These are phyloP conservation scores for Conus canariensis DNA, from an alignment of 2,888 invertebrate genomes.

Conservation along the genomic window DNA sequence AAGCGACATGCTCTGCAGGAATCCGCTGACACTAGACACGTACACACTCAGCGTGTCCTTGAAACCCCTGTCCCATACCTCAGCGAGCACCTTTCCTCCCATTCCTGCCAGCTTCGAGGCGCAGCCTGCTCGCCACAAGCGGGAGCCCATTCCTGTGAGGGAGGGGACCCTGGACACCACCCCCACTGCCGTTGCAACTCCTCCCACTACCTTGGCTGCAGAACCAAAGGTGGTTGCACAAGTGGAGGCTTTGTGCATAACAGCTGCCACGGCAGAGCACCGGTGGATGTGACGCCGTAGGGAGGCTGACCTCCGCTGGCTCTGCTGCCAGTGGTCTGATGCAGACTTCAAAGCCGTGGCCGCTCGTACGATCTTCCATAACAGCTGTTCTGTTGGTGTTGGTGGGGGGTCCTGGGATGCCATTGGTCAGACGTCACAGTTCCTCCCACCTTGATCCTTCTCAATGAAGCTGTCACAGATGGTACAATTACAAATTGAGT, in stretches of 20 bases:
- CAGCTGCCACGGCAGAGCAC: background rate
- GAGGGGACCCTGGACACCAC: conserved; percentile 24
- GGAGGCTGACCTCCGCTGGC: conserved; percentile 19
- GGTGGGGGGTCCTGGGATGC: background rate
- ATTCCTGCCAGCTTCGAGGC: conserved; percentile 28
- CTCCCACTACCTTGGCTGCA: conserved; percentile 32
- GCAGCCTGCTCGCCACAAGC: conserved; percentile 25
- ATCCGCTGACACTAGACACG: background rate
- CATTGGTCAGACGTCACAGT: background rate
- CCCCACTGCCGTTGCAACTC: conserved; percentile 15
- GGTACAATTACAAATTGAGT: no score
- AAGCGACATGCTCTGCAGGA: conserved; percentile 27
- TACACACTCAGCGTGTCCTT: conserved; percentile 24
- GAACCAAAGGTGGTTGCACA: conserved; percentile 5
- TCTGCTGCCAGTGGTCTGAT: conserved; percentile 14
- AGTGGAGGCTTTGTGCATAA: background rate
- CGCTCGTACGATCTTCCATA: conserved; percentile 36
- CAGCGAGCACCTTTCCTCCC: conserved; percentile 10
- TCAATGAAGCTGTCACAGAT: background rate
- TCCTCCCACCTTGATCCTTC: background rate
- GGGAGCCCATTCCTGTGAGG: background rate
- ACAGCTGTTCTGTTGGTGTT: background rate
- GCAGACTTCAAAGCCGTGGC: conserved; percentile 32
- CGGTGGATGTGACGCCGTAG: background rate
- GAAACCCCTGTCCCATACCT: conserved; percentile 37